Evolutionary conservation across 2,888 invertebrate genomes (phyloP).

Genomic region (Lycia hirtaria): DNA sequence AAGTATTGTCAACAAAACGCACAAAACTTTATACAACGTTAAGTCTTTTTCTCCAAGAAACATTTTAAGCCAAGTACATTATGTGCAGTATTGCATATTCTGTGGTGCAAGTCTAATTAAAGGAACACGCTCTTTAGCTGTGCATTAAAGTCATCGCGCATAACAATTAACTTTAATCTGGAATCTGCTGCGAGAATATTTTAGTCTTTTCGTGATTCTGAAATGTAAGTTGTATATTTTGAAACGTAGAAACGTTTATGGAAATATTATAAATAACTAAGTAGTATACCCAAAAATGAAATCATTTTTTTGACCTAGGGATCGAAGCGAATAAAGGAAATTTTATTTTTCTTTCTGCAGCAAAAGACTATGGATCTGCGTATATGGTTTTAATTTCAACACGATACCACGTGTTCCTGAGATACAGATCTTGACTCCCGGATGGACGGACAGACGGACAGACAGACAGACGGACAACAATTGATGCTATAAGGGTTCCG

Average conservation of each 20-base stretch:
- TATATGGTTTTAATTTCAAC: too few species aligned
- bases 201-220: neutral
- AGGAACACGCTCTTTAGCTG: slow-evolving; percentile 33
- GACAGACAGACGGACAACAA: too few species aligned
- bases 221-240: neutral
- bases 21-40: neutral
- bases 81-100: slow-evolving; percentile 16
- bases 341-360: too few species aligned
- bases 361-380: too few species aligned
- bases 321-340: too few species aligned
- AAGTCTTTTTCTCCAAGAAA: slow-evolving; percentile 3
- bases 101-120: slow-evolving; percentile 34
- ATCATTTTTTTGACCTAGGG: too few species aligned
- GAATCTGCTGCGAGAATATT: slow-evolving; percentile 18
- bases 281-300: too few species aligned
- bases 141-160: slow-evolving; percentile 36
- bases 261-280: neutral
- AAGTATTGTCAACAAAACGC: slow-evolving; percentile 3
- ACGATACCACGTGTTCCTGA: too few species aligned
- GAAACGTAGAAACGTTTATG: neutral
- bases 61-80: slow-evolving; percentile 10
- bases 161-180: slow-evolving; percentile 38
- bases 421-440: too few species aligned
- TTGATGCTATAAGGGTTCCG: too few species aligned
- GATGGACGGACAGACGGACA: too few species aligned